These are phyloP conservation scores for Formica selysi DNA, from an alignment of 1,140 invertebrate species.

Conservation along the genomic window DNA sequence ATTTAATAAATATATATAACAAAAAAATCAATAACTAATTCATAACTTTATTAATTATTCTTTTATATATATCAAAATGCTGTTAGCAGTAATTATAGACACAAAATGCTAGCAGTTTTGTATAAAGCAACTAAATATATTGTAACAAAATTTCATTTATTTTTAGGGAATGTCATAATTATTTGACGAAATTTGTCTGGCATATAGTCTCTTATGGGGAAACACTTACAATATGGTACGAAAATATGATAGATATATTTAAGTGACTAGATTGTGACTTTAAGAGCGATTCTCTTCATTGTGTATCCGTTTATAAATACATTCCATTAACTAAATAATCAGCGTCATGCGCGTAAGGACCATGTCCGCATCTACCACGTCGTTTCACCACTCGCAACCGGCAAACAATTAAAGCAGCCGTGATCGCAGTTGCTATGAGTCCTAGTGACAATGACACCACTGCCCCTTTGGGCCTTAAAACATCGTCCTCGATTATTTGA, in stretches of 20 bases:
- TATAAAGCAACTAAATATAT: background rate
- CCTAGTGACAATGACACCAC: constrained; percentile 92
- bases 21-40: constrained; percentile 1
- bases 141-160: background rate
- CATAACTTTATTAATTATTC: constrained; percentile 15
- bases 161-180: background rate
- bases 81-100: constrained; percentile 6
- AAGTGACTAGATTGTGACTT: constrained; percentile 44
- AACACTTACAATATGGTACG: constrained; percentile 34
- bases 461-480: constrained; percentile 91
- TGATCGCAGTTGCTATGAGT: constrained; percentile 88
- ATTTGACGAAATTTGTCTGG: background rate
- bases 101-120: constrained; percentile 19
- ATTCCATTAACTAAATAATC: constrained; percentile 99
- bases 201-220: background rate
- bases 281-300: background rate
- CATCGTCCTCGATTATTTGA: constrained; percentile 87
- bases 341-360: constrained; percentile 96
- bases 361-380: constrained; percentile 92
- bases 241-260: constrained; percentile 59
- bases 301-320: constrained; percentile 92
- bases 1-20: constrained; percentile 22
- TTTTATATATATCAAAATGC: constrained; percentile 43
- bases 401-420: constrained; percentile 93
- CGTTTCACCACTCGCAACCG: constrained; percentile 91